Percentiles rank a stretch among this genome's conserved stretches.
Evolutionary conservation across 2,797 vertebrate species (phyloP).

Genomic region (Hoplostethus mediterraneus): DNA sequence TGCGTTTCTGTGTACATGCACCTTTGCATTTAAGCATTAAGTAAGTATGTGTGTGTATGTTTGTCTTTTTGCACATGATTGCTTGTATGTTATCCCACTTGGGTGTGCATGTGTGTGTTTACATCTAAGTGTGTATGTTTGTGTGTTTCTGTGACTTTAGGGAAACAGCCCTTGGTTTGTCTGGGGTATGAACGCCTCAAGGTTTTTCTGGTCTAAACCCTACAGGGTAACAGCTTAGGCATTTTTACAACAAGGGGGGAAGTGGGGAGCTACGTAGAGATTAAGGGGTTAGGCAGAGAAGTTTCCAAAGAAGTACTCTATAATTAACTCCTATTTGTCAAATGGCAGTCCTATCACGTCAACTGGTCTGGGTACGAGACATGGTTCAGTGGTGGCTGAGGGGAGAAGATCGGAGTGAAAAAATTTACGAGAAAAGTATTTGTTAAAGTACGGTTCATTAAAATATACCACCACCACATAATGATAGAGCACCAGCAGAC

Average conservation of each 20-base stretch:
- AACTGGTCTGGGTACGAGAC: conserved; percentile 6
- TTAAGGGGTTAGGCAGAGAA: conserved; percentile 14
- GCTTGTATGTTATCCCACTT: neutral
- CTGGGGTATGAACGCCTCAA: conserved; percentile 1
- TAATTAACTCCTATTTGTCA: conserved; percentile 30
- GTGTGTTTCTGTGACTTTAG: neutral
- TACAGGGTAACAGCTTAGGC: conserved; percentile 34
- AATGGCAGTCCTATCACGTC: neutral
- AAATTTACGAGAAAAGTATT: neutral
- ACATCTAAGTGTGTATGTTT: neutral
- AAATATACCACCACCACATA: too few relatives aligned
- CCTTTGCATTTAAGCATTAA: too few relatives aligned
- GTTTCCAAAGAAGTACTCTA: conserved; percentile 27
- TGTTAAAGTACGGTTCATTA: neutral
- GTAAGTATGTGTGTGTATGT: too few relatives aligned
- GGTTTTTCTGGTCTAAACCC: conserved; percentile 3
- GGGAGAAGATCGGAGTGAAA: neutral
- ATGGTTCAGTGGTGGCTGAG: neutral
- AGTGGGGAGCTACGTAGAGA: conserved; percentile 25
- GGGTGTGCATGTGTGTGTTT: neutral
- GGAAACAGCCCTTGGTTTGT: neutral
- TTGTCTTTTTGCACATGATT: neutral
- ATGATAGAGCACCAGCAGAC: too few relatives aligned
- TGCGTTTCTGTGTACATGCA: too few relatives aligned
- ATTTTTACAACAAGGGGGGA: conserved; percentile 32